phyloP scores from a whole-genome alignment of 2,113 vertebrate genomes.

The Falco punctatus region DNA sequence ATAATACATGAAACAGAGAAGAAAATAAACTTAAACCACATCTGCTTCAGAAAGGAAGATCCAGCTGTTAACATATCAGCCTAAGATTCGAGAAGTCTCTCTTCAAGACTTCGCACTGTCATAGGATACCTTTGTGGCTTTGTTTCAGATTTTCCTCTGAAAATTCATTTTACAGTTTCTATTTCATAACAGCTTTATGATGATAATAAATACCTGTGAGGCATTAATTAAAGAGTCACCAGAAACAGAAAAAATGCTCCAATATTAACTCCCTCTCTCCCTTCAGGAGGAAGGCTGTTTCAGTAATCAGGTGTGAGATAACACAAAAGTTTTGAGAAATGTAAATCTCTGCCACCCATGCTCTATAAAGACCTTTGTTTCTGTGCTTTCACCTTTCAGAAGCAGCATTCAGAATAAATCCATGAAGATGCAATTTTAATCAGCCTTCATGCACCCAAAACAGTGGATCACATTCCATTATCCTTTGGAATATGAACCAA shows the following conservation, averaged over 20 bases:
- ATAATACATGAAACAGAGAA: not conserved
- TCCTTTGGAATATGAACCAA: not conserved
- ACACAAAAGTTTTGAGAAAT: not conserved
- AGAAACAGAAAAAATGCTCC: not conserved
- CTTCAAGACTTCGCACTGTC: not conserved
- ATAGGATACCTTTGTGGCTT: not conserved
- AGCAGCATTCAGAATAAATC: not conserved
- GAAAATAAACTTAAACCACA: not conserved
- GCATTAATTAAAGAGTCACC: slow-evolving; percentile 18
- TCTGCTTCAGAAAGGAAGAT: not conserved
- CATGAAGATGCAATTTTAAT: not conserved
- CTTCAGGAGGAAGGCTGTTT: not conserved
- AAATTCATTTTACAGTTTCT: slow-evolving; percentile 11
- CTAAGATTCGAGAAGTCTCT: not conserved
- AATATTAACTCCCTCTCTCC: not conserved
- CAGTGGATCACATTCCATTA: not conserved
- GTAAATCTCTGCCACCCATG: not conserved
- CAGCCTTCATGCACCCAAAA: not conserved
- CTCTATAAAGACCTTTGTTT: not conserved
- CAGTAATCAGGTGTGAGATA: not conserved
- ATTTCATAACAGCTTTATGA: slow-evolving; percentile 4
- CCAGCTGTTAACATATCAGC: not conserved
- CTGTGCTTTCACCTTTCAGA: not conserved
- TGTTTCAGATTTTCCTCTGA: not conserved
- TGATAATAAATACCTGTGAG: not conserved